Percentiles rank a stretch among this genome's conserved stretches.
phyloP scores from a whole-genome alignment of 2,888 invertebrate species.

The Drosophila nr. perissopoda region DNA sequence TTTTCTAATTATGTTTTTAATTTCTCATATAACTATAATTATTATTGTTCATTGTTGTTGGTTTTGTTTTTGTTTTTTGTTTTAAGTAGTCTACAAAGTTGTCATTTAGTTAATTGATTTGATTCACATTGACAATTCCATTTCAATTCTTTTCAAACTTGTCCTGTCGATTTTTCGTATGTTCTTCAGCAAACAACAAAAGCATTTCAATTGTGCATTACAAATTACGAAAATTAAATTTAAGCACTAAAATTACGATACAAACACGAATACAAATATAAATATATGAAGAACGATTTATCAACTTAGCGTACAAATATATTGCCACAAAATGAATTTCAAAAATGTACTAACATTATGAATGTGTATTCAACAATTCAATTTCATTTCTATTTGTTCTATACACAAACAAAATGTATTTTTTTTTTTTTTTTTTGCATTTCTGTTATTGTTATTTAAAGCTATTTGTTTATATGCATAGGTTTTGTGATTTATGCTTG shows the following conservation, averaged over 20 bases:
- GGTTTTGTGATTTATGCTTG: constrained; percentile 66
- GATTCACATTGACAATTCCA: constrained; percentile 38
- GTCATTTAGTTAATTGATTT: constrained; percentile 49
- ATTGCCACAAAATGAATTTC: constrained; percentile 52
- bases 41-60: constrained; percentile 72
- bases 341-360: constrained; percentile 24
- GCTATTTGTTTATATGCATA: constrained; percentile 73
- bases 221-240: constrained; percentile 44
- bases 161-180: constrained; percentile 33
- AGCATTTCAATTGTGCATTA: constrained; percentile 56
- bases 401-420: constrained; percentile 21
- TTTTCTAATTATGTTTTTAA: constrained; percentile 58
- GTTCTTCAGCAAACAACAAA: constrained; percentile 67
- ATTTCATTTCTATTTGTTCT: constrained; percentile 11
- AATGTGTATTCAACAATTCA: constrained; percentile 48
- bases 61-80: constrained; percentile 20
- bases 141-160: constrained; percentile 14
- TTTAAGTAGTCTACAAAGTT: constrained; percentile 68
- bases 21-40: constrained; percentile 60
- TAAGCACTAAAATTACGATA: constrained; percentile 52
- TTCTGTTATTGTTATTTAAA: constrained; percentile 63
- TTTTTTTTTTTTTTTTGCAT: constrained; percentile 20
- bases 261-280: constrained; percentile 38
- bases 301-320: constrained; percentile 52
- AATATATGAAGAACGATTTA: constrained; percentile 38